A percentile compares a stretch with the other conserved stretches of the same genome.
phyloP scores from a whole-genome alignment of 1,140 invertebrate genomes.

The Calephelis virginiensis region DNA sequence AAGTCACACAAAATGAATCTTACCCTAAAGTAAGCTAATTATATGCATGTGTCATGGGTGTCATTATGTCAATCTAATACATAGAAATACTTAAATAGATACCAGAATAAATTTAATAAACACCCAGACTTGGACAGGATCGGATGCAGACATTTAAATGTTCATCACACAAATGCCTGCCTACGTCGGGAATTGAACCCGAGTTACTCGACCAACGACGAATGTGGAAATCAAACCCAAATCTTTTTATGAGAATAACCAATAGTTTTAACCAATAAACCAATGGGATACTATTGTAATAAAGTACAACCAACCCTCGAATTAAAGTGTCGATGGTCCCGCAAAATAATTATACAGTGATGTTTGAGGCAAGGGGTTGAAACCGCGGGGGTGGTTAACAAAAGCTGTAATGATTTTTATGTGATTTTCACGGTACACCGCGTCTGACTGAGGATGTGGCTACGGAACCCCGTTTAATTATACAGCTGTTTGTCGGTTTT shows the following conservation, averaged over 20 bases:
- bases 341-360: conserved; percentile 45
- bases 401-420: conserved; percentile 64
- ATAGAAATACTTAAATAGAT: too few species aligned
- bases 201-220: too few species aligned
- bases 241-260: background rate
- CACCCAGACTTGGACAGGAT: too few species aligned
- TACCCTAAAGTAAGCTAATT: too few species aligned
- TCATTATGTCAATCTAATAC: too few species aligned
- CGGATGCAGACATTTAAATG: too few species aligned
- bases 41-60: too few species aligned
- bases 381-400: conserved; percentile 42
- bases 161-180: too few species aligned
- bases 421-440: conserved; percentile 53
- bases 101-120: too few species aligned
- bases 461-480: conserved; percentile 25
- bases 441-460: conserved; percentile 32
- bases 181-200: too few species aligned
- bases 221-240: too few species aligned
- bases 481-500: conserved; percentile 9
- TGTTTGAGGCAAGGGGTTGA: conserved; percentile 46
- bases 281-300: background rate
- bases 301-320: conserved; percentile 5
- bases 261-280: background rate
- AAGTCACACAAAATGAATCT: too few species aligned
- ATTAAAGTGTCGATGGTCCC: conserved; percentile 19